phyloP scores from a whole-genome alignment of 2,113 vertebrate genomes.

The Felis chaus region DNA sequence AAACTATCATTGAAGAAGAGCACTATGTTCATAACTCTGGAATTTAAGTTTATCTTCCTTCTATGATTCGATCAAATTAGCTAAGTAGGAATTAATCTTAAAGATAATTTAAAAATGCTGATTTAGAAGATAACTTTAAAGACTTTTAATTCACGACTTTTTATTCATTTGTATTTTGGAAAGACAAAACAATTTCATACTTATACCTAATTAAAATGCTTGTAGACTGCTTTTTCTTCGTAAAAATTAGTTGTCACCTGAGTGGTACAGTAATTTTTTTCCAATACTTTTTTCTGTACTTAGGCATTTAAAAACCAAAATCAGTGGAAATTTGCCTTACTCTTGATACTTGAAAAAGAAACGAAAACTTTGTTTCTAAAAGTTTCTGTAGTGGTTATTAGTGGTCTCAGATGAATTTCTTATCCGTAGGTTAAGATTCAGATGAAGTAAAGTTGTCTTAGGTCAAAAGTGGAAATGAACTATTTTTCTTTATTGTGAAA shows the following conservation, averaged over 20 bases:
- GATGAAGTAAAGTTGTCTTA: conserved; percentile 24
- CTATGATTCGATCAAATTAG: conserved; percentile 12
- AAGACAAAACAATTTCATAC: conserved; percentile 43
- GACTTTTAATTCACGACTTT: conserved; percentile 34
- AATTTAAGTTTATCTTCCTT: conserved; percentile 64
- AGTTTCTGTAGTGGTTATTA: conserved; percentile 1
- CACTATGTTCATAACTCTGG: conserved; percentile 25
- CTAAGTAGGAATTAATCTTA: conserved; percentile 47
- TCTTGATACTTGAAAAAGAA: conserved; percentile 31
- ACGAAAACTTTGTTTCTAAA: conserved; percentile 30
- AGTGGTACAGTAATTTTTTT: background rate
- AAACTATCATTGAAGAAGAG: conserved; percentile 26
- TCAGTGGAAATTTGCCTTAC: background rate
- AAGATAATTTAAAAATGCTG: conserved; percentile 46
- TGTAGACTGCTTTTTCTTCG: background rate
- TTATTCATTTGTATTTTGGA: conserved; percentile 51
- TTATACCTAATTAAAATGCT: conserved; percentile 18
- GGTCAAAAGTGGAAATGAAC: background rate
- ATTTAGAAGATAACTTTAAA: conserved; percentile 10
- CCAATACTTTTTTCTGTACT: background rate
- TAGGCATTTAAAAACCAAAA: conserved; percentile 25
- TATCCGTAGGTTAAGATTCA: conserved; percentile 52
- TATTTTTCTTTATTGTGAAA: conserved; percentile 55
- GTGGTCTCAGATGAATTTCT: background rate
- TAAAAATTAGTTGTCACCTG: conserved; percentile 9